Evolutionary conservation across 2,113 vertebrate genomes (phyloP).

Genomic region (Marmota monax): DNA sequence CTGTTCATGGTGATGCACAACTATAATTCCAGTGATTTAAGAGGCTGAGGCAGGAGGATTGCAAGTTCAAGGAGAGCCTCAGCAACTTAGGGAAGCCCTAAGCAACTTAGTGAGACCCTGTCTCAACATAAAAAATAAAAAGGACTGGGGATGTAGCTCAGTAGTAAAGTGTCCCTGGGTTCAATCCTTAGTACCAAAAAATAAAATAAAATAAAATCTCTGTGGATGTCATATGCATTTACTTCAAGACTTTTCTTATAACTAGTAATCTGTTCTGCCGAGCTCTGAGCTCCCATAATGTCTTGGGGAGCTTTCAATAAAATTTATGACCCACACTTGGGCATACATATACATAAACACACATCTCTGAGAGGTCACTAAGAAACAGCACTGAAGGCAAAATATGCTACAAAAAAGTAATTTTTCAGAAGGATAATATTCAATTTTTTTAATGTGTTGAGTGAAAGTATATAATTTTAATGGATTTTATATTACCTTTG

Average conservation of each 20-base stretch:
- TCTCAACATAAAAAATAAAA: too few species aligned
- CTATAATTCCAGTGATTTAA: too few species aligned
- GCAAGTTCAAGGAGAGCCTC: too few species aligned
- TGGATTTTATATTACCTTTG: not conserved
- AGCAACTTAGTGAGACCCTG: too few species aligned
- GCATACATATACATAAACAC: not conserved
- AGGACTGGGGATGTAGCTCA: too few species aligned
- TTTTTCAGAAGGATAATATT: slow-evolving; percentile 8
- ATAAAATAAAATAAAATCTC: too few species aligned
- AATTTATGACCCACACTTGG: not conserved
- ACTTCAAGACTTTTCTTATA: slow-evolving; percentile 41
- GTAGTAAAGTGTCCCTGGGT: too few species aligned
- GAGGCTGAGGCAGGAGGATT: too few species aligned
- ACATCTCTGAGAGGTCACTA: not conserved
- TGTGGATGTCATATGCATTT: too few species aligned
- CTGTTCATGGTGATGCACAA: too few species aligned
- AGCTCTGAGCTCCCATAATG: not conserved
- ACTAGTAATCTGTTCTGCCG: not conserved
- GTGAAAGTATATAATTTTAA: slow-evolving; percentile 27
- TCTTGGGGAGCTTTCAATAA: not conserved
- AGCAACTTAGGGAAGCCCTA: too few species aligned
- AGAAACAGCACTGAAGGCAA: not conserved
- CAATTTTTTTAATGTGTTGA: not conserved
- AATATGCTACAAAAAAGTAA: not conserved
- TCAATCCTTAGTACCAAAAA: too few species aligned